Base-by-base conservation (phyloP, 2,888 invertebrate genomes). In the Apamea crenata region DNA sequence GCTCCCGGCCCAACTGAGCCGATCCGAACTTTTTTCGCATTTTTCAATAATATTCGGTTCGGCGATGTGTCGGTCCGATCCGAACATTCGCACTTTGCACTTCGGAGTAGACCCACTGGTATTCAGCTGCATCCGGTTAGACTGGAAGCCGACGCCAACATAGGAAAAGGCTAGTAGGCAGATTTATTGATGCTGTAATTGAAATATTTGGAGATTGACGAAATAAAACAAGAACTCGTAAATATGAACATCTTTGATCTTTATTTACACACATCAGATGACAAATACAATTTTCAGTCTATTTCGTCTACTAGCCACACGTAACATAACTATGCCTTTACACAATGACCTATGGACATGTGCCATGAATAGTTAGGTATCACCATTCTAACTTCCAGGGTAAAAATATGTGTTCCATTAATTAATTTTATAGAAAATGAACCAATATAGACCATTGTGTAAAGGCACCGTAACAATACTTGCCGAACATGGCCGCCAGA, bases 231-330 rank as follows among this genome's bases (percentile, higher is more conserved):
- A 78, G 2, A 56, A 82, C 82, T 89, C 87, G 87, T 91, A 92
- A 93, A 92, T 94, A 91, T 91, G 91, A 94, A 94, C 94, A 91
- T 92, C 91, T 92, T 93, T 93, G 92, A 93, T 90, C 89, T 91
- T 90, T 89, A 92, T 93, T 93, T 93, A 92, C 93, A 94, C 93
- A 94, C 82, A 90, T 90, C 88, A 72, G 89, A 88, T 85, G 90
- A 89, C 90, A 88, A 86, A 84, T 89, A 90, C 90, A 90, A 85
- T 90, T 89, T 84, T 94, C 94, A 94, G 94, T 94, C 93, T 93
- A 91, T 92, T 89, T 90, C 83, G 87, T 89, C 92, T 91, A 92
- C 82, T 88, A 83, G 87, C 86, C 89, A 88, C 88, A 88, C 82
- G 81, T 88, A 87, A 86, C 71, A 76, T 86, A 77, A 67, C 70